phyloP scores from a whole-genome alignment of 2,888 invertebrate species.

The Tiliacea citrago region DNA sequence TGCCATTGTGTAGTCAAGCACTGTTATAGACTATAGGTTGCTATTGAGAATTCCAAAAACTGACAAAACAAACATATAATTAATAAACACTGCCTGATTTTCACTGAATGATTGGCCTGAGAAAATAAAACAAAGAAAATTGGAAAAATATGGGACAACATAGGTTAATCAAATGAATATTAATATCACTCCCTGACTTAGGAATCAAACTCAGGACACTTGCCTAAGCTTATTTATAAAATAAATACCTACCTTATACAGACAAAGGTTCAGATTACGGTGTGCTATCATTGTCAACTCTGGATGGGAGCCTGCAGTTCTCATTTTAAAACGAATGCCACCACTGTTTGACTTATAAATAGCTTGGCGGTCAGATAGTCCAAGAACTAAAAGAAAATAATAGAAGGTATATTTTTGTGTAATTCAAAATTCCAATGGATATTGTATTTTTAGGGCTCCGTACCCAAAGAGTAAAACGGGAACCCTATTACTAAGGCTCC shows the following conservation, averaged over 20 bases:
- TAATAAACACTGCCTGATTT: neutral
- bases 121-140: neutral
- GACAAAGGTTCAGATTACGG: slow-evolving; percentile 52
- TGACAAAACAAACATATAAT: neutral
- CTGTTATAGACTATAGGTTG: neutral
- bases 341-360: slow-evolving; percentile 60
- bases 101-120: neutral
- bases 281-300: slow-evolving; percentile 58
- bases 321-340: slow-evolving; percentile 64
- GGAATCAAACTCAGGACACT: neutral
- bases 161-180: neutral
- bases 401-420: neutral
- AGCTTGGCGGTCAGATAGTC: slow-evolving; percentile 28
- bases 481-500: too few species aligned
- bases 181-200: neutral
- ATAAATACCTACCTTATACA: slow-evolving; percentile 64
- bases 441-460: too few species aligned
- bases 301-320: slow-evolving; percentile 37
- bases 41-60: neutral
- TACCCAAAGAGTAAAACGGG: too few species aligned
- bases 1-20: neutral
- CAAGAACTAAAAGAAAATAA: slow-evolving; percentile 39
- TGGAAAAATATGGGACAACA: neutral
- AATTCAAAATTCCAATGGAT: neutral
- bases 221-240: neutral